These are phyloP conservation scores for Hylyphantes graminicola DNA, from an alignment of 1,140 invertebrate species.

Conservation along the genomic window DNA sequence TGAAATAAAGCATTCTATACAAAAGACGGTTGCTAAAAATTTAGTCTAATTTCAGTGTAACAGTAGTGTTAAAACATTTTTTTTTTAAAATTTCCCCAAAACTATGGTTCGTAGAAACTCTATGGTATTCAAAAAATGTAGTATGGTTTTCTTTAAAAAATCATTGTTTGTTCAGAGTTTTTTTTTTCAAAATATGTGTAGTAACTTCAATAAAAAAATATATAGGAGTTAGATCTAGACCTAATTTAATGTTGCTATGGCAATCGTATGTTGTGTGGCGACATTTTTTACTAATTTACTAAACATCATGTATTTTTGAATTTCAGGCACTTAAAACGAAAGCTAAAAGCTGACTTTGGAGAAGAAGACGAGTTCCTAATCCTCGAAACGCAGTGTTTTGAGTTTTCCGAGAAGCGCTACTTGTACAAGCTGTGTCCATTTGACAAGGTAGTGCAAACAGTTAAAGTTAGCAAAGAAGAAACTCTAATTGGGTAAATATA, in stretches of 20 bases:
- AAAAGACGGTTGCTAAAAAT: too few relatives aligned
- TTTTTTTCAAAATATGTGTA: too few relatives aligned
- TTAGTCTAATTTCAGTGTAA: too few relatives aligned
- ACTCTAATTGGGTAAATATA: constrained; percentile 40
- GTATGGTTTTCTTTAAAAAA: too few relatives aligned
- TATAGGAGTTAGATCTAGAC: neutral
- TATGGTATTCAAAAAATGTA: too few relatives aligned
- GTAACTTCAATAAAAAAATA: too few relatives aligned
- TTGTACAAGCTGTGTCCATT: constrained; percentile 51
- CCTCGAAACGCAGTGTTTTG: constrained; percentile 40
- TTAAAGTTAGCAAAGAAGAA: constrained; percentile 49
- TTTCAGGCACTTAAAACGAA: constrained; percentile 46
- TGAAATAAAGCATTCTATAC: too few relatives aligned
- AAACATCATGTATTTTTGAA: neutral
- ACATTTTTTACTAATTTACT: neutral
- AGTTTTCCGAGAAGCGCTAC: constrained; percentile 31
- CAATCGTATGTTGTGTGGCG: neutral
- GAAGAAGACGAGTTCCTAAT: constrained; percentile 51
- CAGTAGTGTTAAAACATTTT: too few relatives aligned
- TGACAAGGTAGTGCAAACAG: constrained; percentile 40
- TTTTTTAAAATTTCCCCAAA: too few relatives aligned
- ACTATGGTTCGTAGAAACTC: too few relatives aligned
- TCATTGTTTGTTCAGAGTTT: too few relatives aligned
- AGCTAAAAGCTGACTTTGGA: constrained; percentile 42
- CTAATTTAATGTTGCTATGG: neutral